Percentiles rank a stretch among this genome's conserved stretches.
These are phyloP conservation scores for Zonitis immaculata DNA, from an alignment of 2,888 invertebrate genomes.

Conservation along the genomic window DNA sequence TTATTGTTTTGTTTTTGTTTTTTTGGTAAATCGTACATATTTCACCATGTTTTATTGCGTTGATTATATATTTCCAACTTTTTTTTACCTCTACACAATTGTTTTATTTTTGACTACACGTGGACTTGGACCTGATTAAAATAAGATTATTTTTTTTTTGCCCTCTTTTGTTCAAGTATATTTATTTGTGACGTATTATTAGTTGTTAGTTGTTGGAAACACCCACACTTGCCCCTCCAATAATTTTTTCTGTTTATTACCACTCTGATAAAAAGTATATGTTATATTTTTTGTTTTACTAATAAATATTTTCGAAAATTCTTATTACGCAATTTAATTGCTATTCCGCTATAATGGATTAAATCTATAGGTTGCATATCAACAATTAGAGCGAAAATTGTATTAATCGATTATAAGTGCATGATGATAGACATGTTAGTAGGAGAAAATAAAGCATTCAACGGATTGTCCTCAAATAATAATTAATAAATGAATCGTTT, in stretches of 20 bases:
- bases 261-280: constrained; percentile 21
- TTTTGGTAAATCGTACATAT: too few species aligned
- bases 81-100: constrained; percentile 7
- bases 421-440: constrained; percentile 6
- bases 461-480: constrained; percentile 8
- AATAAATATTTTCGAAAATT: background rate
- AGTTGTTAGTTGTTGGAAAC: background rate
- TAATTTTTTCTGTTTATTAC: constrained; percentile 26
- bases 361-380: constrained; percentile 31
- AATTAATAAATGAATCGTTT: too few species aligned
- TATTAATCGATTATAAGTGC: constrained; percentile 7
- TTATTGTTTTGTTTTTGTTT: too few species aligned
- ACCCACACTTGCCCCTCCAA: background rate
- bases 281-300: background rate
- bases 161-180: background rate
- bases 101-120: constrained; percentile 19
- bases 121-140: constrained; percentile 17
- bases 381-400: constrained; percentile 26
- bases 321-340: constrained; percentile 33
- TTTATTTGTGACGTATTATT: background rate
- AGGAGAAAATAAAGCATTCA: constrained; percentile 2
- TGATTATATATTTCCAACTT: constrained; percentile 6
- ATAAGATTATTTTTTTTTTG: constrained; percentile 11
- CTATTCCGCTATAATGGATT: constrained; percentile 40
- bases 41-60: too few species aligned